Percentiles rank a stretch among this genome's conserved stretches.
Conservation (phyloP, 2,113 vertebrate species). For the Anarhynchus alexandrinus region DNA sequence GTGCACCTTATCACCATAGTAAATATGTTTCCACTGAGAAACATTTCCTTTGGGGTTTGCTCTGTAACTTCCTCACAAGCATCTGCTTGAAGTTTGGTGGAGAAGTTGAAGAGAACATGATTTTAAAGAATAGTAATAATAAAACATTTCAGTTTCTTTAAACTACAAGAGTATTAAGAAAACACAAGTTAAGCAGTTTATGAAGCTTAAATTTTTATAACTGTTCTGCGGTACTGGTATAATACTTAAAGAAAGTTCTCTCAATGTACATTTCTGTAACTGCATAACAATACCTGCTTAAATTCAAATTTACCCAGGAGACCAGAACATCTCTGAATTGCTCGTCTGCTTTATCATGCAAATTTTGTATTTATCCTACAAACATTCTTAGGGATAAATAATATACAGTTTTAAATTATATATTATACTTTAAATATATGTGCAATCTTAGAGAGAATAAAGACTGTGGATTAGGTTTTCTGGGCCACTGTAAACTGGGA, state of each 20-base stretch:
- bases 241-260: conserved; percentile 34
- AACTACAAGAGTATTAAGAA: conserved; percentile 68
- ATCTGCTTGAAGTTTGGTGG: not conserved
- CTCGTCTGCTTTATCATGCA: conserved; percentile 57
- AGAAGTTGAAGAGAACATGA: not conserved
- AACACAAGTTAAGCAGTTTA: conserved; percentile 69
- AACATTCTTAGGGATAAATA: conserved; percentile 60
- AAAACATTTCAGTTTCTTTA: conserved; percentile 59
- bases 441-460: not conserved
- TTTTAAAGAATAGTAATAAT: conserved; percentile 12
- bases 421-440: not conserved
- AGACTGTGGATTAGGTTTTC: not conserved
- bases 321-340: conserved; percentile 49
- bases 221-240: conserved; percentile 50
- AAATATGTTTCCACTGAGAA: conserved; percentile 33
- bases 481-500: not conserved
- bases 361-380: conserved; percentile 69
- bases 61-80: conserved; percentile 6
- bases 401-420: conserved; percentile 32
- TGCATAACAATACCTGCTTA: conserved; percentile 64
- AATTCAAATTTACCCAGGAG: conserved; percentile 55
- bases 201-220: conserved; percentile 57
- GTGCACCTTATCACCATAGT: not conserved
- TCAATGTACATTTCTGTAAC: conserved; percentile 5
- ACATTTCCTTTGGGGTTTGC: not conserved